Conservation (phyloP, 2,113 vertebrate species). For the Lonchura striata region DNA sequence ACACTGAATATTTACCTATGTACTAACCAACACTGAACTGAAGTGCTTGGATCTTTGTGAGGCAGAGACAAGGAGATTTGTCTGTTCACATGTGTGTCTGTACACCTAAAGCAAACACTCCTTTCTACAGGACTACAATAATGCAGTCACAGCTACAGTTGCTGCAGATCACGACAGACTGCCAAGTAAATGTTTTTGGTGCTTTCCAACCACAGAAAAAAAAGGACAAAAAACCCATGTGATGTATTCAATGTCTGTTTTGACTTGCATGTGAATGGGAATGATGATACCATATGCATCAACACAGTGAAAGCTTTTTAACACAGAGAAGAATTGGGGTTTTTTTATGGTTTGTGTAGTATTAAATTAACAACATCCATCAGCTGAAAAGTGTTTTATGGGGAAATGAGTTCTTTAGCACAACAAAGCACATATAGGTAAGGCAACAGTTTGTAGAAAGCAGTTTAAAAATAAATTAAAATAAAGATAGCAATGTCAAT, state of each 20-base stretch:
- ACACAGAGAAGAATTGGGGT: neutral
- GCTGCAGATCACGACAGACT: neutral
- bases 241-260: neutral
- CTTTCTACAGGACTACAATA: neutral
- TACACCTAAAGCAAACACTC: neutral
- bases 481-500: neutral
- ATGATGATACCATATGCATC: neutral
- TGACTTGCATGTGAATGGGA: neutral
- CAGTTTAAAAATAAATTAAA: neutral
- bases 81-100: neutral
- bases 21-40: neutral
- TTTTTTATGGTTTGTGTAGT: neutral
- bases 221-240: neutral
- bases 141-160: neutral
- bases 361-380: neutral
- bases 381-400: neutral
- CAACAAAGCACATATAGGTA: conserved; percentile 3
- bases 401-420: neutral
- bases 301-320: neutral
- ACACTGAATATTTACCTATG: neutral
- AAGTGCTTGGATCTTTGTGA: neutral
- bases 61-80: neutral
- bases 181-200: neutral
- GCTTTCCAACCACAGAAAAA: neutral
- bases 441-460: neutral